These are phyloP conservation scores for Pseudolaguvia tuberculata DNA, from an alignment of 2,113 vertebrate genomes.

Conservation along the genomic window DNA sequence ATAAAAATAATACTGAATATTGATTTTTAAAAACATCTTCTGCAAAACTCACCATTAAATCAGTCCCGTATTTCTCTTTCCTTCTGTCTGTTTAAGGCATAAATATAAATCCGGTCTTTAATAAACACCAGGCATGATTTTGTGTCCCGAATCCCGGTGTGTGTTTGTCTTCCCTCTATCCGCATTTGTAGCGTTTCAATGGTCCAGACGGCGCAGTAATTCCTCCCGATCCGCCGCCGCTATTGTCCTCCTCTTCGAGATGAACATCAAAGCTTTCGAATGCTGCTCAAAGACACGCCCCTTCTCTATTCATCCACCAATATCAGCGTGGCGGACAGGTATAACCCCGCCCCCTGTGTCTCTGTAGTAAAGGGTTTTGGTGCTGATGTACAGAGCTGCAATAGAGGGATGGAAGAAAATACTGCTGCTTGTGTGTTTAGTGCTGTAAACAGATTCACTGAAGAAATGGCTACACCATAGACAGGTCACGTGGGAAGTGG, in stretches of 20 bases:
- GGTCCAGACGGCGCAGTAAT: background rate
- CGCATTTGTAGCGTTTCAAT: slow-evolving; percentile 12
- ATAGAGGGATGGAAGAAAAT: too few relatives aligned
- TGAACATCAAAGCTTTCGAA: slow-evolving; percentile 47
- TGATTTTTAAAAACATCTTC: too few relatives aligned
- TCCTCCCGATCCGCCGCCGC: slow-evolving; percentile 21
- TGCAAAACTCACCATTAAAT: slow-evolving; percentile 64
- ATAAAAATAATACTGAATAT: too few relatives aligned
- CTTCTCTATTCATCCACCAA: slow-evolving; percentile 17
- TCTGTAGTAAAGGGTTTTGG: background rate
- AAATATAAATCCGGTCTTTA: slow-evolving; percentile 1
- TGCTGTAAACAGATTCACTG: too few relatives aligned
- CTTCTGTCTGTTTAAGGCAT: slow-evolving; percentile 46
- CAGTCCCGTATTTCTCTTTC: slow-evolving; percentile 34
- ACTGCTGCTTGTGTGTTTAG: background rate
- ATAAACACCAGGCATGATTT: background rate
- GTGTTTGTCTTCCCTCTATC: slow-evolving; percentile 1
- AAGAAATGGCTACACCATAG: too few relatives aligned
- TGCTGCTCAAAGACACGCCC: slow-evolving; percentile 7
- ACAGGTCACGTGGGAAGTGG: too few relatives aligned
- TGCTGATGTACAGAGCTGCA: background rate
- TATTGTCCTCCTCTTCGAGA: slow-evolving; percentile 68
- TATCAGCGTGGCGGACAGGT: background rate
- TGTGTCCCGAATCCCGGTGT: background rate
- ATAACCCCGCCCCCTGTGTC: background rate